These are phyloP conservation scores for Laodelphax striatellus DNA, from an alignment of 1,140 invertebrate species.

Conservation along the genomic window DNA sequence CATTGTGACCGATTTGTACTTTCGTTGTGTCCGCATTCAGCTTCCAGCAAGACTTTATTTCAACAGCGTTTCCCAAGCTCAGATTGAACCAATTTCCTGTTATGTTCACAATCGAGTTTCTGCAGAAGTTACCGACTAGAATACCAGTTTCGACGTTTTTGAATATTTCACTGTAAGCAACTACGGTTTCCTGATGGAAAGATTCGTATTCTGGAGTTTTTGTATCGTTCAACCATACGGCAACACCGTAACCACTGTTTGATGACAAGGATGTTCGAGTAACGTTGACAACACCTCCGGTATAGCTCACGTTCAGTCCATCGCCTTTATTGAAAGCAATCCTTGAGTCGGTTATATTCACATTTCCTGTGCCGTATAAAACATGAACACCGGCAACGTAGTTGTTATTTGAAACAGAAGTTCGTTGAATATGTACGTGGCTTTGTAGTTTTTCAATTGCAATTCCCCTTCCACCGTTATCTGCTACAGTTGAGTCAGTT, in stretches of 20 bases:
- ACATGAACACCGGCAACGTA: constrained; percentile 78
- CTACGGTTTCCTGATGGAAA: constrained; percentile 68
- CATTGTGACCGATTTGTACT: constrained; percentile 77
- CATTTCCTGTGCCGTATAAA: constrained; percentile 71
- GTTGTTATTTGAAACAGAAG: constrained; percentile 73
- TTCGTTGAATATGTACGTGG: constrained; percentile 64
- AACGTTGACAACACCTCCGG: constrained; percentile 80
- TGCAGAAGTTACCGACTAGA: constrained; percentile 66
- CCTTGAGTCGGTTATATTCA: constrained; percentile 81
- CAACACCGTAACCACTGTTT: constrained; percentile 78
- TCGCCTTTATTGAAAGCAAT: constrained; percentile 88
- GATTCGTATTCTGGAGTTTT: constrained; percentile 61
- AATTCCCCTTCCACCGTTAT: constrained; percentile 89
- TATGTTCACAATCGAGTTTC: constrained; percentile 55
- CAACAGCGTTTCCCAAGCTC: constrained; percentile 59
- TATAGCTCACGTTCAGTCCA: constrained; percentile 80
- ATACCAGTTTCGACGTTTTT: constrained; percentile 75
- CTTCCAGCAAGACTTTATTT: constrained; percentile 62
- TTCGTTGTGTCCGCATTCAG: constrained; percentile 28
- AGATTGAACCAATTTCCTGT: constrained; percentile 75
- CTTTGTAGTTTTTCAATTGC: constrained; percentile 73
- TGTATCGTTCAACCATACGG: constrained; percentile 60
- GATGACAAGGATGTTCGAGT: constrained; percentile 66
- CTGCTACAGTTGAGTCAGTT: constrained; percentile 65
- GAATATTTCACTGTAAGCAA: constrained; percentile 78